Evolutionary conservation across 1,140 invertebrate genomes (phyloP).

Genomic region (Aphelenchoides avenae): DNA sequence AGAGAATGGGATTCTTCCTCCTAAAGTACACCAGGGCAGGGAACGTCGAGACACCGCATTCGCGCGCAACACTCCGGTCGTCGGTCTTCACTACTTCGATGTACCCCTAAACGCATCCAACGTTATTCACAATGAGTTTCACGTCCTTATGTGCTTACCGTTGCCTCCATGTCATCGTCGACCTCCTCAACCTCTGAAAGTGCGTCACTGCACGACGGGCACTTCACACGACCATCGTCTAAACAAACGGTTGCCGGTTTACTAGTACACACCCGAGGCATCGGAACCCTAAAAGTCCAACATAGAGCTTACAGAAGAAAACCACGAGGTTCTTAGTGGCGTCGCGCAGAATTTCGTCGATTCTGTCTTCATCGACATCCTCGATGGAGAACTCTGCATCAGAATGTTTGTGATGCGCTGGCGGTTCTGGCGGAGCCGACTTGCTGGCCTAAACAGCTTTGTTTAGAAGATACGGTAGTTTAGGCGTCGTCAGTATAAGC

Average conservation of each 20-base stretch:
- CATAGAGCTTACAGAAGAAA: conserved; percentile 55
- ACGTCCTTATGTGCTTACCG: conserved; percentile 11
- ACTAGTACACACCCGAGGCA: background rate
- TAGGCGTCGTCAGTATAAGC: no score
- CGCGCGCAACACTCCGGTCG: conserved; percentile 54
- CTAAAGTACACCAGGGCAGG: conserved; percentile 57
- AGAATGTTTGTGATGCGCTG: conserved; percentile 11
- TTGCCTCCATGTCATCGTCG: conserved; percentile 58
- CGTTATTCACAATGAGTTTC: conserved; percentile 5
- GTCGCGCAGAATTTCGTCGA: conserved; percentile 57
- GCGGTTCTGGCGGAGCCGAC: conserved; percentile 1
- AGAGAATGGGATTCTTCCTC: conserved; percentile 57
- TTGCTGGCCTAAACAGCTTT: conserved; percentile 3
- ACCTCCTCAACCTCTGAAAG: conserved; percentile 57
- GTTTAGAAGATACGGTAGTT: no score
- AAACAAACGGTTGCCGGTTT: conserved; percentile 16
- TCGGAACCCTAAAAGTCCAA: background rate
- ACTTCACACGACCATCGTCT: conserved; percentile 58
- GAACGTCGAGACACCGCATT: conserved; percentile 54
- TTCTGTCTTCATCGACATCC: conserved; percentile 58
- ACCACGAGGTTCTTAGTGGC: conserved; percentile 56
- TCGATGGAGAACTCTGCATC: conserved; percentile 56
- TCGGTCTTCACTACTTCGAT: conserved; percentile 58
- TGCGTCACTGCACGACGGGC: conserved; percentile 52
- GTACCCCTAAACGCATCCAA: conserved; percentile 1